Evolutionary conservation across 2,888 invertebrate species (phyloP).

Genomic region (Frankliniella fusca): DNA sequence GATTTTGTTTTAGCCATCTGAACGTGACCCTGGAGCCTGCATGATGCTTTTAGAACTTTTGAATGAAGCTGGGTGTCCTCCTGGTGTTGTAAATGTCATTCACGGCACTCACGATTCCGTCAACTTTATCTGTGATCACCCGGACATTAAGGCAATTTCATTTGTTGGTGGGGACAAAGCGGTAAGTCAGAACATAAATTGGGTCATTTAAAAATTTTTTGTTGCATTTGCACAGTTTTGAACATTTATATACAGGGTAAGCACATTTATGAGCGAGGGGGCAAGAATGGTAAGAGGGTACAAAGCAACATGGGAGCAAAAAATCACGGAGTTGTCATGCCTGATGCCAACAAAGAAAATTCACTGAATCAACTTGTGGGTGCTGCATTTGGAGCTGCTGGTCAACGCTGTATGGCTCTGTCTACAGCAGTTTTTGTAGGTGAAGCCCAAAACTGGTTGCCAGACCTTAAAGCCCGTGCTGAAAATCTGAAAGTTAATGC

Average conservation of each 20-base stretch:
- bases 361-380: constrained; percentile 87
- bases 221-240: not conserved
- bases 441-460: constrained; percentile 88
- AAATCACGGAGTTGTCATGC: constrained; percentile 95
- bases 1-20: constrained; percentile 68
- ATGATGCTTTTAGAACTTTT: constrained; percentile 91
- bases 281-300: constrained; percentile 82
- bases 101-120: constrained; percentile 94
- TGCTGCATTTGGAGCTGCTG: constrained; percentile 98
- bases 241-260: constrained; percentile 58
- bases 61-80: constrained; percentile 91
- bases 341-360: constrained; percentile 96
- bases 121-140: constrained; percentile 95
- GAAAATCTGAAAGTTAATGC: constrained; percentile 86
- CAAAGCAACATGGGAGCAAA: constrained; percentile 99
- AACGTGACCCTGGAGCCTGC: constrained; percentile 94
- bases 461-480: constrained; percentile 80
- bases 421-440: constrained; percentile 91
- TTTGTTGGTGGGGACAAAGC: constrained; percentile 97
- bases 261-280: constrained; percentile 88
- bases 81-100: constrained; percentile 93
- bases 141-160: constrained; percentile 92
- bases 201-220: not conserved
- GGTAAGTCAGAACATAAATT: constrained; percentile 50
- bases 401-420: constrained; percentile 98